Conservation (phyloP, 2,113 vertebrate species). For the Lepisosteus oculatus region DNA sequence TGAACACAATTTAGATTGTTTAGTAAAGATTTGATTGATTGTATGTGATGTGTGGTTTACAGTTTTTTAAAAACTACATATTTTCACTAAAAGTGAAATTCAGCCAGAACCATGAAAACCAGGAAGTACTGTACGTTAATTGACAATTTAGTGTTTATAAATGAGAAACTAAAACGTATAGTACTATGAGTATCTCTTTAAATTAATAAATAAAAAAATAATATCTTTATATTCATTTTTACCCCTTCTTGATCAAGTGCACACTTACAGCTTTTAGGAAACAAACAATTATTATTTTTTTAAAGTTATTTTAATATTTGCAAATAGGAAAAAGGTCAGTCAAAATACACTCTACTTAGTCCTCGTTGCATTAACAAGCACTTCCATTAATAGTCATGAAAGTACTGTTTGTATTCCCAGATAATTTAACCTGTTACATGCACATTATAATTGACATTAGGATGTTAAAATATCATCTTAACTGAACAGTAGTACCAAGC, state of each 20-base stretch:
- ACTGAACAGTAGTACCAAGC: slow-evolving; percentile 22
- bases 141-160: background rate
- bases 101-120: background rate
- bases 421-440: slow-evolving; percentile 12
- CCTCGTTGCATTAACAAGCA: background rate
- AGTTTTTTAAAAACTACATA: background rate
- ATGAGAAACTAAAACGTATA: background rate
- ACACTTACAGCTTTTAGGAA: too few species aligned
- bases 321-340: too few species aligned
- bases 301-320: too few species aligned
- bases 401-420: background rate
- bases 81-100: slow-evolving; percentile 2
- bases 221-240: background rate
- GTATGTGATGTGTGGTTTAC: background rate
- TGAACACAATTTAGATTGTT: background rate
- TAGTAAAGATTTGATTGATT: background rate
- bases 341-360: too few species aligned
- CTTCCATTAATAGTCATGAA: slow-evolving; percentile 1
- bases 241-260: too few species aligned
- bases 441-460: background rate
- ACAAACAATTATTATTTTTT: too few species aligned
- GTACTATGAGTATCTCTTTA: background rate
- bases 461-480: slow-evolving; percentile 21
- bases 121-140: background rate
- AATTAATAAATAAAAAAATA: background rate